Evolutionary conservation across 2,888 invertebrate genomes (phyloP).

Genomic region (Eumacrocentrus americanus): DNA sequence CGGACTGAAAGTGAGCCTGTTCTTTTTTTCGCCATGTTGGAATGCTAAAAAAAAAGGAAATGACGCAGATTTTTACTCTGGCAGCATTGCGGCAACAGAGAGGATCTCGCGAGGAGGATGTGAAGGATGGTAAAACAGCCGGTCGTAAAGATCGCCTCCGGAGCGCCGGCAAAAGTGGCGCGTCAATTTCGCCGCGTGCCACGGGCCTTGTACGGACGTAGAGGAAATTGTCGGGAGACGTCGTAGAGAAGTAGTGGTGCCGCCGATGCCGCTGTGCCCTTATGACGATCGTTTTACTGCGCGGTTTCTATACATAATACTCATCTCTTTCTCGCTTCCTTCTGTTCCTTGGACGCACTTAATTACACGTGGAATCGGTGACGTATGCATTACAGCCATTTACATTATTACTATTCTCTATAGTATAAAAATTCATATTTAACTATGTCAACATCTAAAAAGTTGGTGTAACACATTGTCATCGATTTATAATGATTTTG

Average conservation of each 20-base stretch:
- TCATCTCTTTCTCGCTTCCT: no score
- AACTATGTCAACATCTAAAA: no score
- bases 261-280: not conserved
- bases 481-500: no score
- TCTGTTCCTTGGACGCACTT: no score
- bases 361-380: no score
- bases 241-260: not conserved
- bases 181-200: conserved; percentile 26
- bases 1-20: not conserved
- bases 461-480: no score
- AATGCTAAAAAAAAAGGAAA: not conserved
- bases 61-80: not conserved
- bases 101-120: not conserved
- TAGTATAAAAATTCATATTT: no score
- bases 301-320: not conserved
- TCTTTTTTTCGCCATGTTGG: conserved; percentile 6
- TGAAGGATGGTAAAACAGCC: conserved; percentile 16
- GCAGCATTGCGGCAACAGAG: not conserved
- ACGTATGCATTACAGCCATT: no score
- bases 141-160: conserved; percentile 26
- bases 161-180: conserved; percentile 20
- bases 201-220: conserved; percentile 14
- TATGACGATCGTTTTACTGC: not conserved
- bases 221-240: conserved; percentile 5
- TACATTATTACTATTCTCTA: no score